Evolutionary conservation across 2,888 invertebrate species (phyloP).

Genomic region (Trissonchulus sp.): DNA sequence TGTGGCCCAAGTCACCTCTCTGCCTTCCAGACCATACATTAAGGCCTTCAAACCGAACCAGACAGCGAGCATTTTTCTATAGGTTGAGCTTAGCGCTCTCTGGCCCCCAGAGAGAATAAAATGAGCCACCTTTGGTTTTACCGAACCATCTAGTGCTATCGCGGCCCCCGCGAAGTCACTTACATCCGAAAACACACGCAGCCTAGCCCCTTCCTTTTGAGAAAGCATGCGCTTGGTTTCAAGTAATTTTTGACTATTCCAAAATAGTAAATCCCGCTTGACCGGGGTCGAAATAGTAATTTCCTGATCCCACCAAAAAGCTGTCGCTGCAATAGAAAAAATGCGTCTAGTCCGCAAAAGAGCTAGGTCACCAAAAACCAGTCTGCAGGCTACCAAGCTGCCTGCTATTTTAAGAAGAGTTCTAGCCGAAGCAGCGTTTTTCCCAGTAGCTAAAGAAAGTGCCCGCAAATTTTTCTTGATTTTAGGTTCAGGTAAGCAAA

Average conservation of each 20-base stretch:
- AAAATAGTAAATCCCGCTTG: background rate
- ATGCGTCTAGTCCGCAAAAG: constrained; percentile 3
- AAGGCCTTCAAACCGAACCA: background rate
- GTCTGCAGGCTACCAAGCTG: background rate
- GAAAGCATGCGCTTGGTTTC: no score
- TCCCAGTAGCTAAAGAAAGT: background rate
- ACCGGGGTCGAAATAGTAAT: background rate
- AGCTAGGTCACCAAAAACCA: background rate
- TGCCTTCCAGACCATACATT: background rate
- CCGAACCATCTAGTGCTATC: background rate
- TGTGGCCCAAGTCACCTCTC: background rate
- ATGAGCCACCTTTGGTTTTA: background rate
- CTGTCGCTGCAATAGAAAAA: background rate
- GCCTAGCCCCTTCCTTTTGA: background rate
- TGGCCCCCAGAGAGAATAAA: constrained; percentile 13
- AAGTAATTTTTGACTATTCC: background rate
- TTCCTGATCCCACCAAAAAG: background rate
- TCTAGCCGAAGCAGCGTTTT: background rate
- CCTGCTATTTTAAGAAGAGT: background rate
- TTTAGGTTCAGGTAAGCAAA: background rate
- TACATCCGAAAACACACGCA: background rate
- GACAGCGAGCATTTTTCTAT: background rate
- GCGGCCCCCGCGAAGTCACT: constrained; percentile 18
- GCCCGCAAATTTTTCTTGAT: background rate
- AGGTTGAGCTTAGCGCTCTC: constrained; percentile 8